Conservation (phyloP, 2,888 invertebrate species). For the Microchrysa polita region DNA sequence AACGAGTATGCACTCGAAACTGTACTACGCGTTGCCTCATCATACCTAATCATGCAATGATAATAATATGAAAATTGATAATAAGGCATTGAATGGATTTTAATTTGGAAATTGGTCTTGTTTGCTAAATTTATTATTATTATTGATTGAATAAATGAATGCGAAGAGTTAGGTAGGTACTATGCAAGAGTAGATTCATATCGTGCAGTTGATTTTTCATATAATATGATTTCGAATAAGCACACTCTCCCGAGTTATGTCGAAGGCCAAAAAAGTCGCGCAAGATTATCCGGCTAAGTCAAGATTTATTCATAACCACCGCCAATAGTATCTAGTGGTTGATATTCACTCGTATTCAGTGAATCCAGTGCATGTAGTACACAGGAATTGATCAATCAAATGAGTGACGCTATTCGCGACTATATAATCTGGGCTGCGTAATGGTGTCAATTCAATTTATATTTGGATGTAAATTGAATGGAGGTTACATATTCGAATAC, state of each 20-base stretch:
- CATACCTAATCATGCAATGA: constrained; percentile 7
- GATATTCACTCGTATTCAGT: too few relatives aligned
- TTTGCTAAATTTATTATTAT: constrained; percentile 37
- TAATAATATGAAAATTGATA: constrained; percentile 44
- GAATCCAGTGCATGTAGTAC: background rate
- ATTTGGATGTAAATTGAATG: background rate
- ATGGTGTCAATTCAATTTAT: constrained; percentile 13
- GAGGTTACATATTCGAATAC: background rate
- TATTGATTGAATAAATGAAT: constrained; percentile 31
- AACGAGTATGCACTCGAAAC: too few relatives aligned
- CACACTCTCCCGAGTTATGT: background rate
- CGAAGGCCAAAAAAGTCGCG: background rate
- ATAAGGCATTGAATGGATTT: constrained; percentile 43
- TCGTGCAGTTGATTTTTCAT: background rate
- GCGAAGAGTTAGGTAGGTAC: too few relatives aligned
- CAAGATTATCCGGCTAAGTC: constrained; percentile 1
- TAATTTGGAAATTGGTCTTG: constrained; percentile 42
- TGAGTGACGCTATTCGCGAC: background rate
- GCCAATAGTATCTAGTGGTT: too few relatives aligned
- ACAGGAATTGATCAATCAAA: background rate
- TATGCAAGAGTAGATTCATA: background rate
- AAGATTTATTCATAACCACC: background rate
- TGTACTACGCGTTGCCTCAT: too few relatives aligned
- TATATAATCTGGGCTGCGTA: too few relatives aligned
- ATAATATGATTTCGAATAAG: background rate